Percentiles rank a stretch among this genome's conserved stretches.
Evolutionary conservation across 2,888 invertebrate genomes (phyloP).

Genomic region (Chloroclystis v-ata): DNA sequence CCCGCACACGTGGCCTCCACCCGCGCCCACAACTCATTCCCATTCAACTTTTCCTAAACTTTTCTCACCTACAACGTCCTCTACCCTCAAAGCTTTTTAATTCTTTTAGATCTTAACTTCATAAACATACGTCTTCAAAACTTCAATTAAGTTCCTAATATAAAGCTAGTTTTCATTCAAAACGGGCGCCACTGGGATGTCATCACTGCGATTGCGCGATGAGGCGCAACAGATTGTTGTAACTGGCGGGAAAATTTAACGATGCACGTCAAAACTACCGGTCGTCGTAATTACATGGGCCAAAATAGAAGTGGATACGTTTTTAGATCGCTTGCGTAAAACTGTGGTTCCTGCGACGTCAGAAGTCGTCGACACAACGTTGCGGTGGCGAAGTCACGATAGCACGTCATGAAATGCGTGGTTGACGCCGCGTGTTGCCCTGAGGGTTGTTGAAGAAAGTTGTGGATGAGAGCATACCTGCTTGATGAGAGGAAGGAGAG

Average conservation of each 20-base stretch:
- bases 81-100: too few species aligned
- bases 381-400: conserved; percentile 26
- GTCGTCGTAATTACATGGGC: conserved; percentile 50
- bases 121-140: not conserved
- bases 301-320: conserved; percentile 57
- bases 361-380: conserved; percentile 45
- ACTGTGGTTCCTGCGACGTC: conserved; percentile 53
- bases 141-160: not conserved
- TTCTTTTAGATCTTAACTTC: too few species aligned
- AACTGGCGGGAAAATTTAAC: conserved; percentile 66
- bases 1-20: conserved; percentile 48
- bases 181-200: conserved; percentile 38
- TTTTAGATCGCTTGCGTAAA: conserved; percentile 62
- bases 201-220: conserved; percentile 55
- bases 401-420: conserved; percentile 36
- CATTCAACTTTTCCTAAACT: conserved; percentile 14
- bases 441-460: conserved; percentile 24
- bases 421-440: not conserved
- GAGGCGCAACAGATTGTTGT: conserved; percentile 69
- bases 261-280: conserved; percentile 49
- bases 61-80: not conserved
- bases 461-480: conserved; percentile 83
- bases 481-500: conserved; percentile 94
- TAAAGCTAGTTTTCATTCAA: conserved; percentile 34
- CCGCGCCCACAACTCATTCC: conserved; percentile 16